These are phyloP conservation scores for Anastrepha obliqua DNA, from an alignment of 1,140 invertebrate species.

Conservation along the genomic window DNA sequence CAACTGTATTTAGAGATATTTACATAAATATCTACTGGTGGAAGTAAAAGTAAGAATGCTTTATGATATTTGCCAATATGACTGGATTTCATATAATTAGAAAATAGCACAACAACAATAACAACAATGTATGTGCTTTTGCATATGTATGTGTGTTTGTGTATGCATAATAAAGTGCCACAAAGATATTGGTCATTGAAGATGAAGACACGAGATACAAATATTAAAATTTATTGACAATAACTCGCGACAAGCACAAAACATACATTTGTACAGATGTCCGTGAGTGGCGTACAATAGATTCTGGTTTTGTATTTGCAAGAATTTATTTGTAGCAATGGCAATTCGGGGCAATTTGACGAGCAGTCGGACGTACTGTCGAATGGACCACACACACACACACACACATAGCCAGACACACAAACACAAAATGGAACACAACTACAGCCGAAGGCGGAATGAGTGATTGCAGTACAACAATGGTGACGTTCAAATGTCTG, in stretches of 20 bases:
- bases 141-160: neutral
- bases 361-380: neutral
- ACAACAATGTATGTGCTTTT: neutral
- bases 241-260: slow-evolving; percentile 35
- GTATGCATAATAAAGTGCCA: neutral
- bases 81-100: slow-evolving; percentile 48
- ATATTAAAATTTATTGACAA: slow-evolving; percentile 53
- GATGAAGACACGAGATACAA: slow-evolving; percentile 46
- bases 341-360: neutral
- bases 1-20: too few relatives aligned
- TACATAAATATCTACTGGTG: too few relatives aligned
- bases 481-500: slow-evolving; percentile 41
- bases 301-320: slow-evolving; percentile 4
- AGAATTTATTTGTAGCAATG: neutral
- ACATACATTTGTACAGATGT: slow-evolving; percentile 14
- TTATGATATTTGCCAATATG: slow-evolving; percentile 51
- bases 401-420: neutral
- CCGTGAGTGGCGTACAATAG: neutral
- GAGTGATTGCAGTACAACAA: slow-evolving; percentile 41
- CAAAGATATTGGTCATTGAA: neutral
- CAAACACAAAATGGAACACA: neutral
- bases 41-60: slow-evolving; percentile 33
- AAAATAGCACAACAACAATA: slow-evolving; percentile 34
- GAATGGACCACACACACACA: neutral
- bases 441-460: neutral